These are phyloP conservation scores for Zosterops hypoxanthus DNA, from an alignment of 2,113 vertebrate genomes.

Conservation along the genomic window DNA sequence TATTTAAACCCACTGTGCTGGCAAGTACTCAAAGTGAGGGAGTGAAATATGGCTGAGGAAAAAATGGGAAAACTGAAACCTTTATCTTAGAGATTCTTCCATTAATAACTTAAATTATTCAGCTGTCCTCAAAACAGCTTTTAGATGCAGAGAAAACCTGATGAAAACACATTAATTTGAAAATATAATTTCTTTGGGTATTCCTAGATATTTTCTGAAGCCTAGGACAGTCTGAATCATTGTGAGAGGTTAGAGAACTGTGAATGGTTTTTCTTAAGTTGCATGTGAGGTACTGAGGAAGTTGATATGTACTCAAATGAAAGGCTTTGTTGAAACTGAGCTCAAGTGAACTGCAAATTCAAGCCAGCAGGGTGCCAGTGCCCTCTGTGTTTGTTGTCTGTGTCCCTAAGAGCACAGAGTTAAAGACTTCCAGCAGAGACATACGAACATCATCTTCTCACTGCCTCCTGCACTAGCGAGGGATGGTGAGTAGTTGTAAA, in stretches of 20 bases:
- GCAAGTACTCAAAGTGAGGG: neutral
- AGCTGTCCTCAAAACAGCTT: slow-evolving; percentile 60
- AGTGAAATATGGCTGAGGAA: slow-evolving; percentile 44
- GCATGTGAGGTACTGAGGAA: slow-evolving; percentile 28
- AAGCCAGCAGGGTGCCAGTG: slow-evolving; percentile 60
- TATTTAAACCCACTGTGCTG: slow-evolving; percentile 60
- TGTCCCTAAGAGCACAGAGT: slow-evolving; percentile 58
- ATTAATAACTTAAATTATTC: slow-evolving; percentile 70
- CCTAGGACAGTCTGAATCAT: slow-evolving; percentile 25
- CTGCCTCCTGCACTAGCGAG: neutral
- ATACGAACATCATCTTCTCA: slow-evolving; percentile 13
- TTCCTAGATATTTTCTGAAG: slow-evolving; percentile 27
- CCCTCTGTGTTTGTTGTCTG: slow-evolving; percentile 62
- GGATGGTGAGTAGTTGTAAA: neutral
- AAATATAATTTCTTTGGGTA: slow-evolving; percentile 67
- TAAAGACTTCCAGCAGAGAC: slow-evolving; percentile 68
- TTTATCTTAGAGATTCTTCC: slow-evolving; percentile 59
- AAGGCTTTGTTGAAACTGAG: slow-evolving; percentile 66
- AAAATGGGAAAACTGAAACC: slow-evolving; percentile 54
- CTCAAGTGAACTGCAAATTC: slow-evolving; percentile 70
- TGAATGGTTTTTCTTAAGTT: slow-evolving; percentile 60
- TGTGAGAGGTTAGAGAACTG: slow-evolving; percentile 63
- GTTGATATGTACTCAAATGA: slow-evolving; percentile 76
- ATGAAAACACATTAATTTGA: slow-evolving; percentile 68
- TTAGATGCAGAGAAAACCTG: slow-evolving; percentile 54